These are phyloP conservation scores for Struthidea cinerea DNA, from an alignment of 2,113 vertebrate genomes.

Conservation along the genomic window DNA sequence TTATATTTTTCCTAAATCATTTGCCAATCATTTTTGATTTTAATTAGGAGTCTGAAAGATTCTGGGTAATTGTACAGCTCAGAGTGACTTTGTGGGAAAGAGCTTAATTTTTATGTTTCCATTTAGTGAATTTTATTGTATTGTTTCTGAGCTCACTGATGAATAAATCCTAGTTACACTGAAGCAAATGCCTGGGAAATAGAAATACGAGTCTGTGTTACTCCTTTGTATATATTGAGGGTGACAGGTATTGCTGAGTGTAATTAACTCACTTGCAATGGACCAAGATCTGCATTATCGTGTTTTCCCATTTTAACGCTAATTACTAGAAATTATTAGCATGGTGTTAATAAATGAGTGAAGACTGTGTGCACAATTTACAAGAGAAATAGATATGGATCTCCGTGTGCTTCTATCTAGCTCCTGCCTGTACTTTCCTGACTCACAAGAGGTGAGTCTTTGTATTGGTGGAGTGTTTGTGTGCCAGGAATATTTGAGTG, in stretches of 20 bases:
- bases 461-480: not conserved
- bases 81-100: not conserved
- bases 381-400: not conserved
- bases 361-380: not conserved
- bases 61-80: not conserved
- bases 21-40: slow-evolving; percentile 26
- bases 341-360: slow-evolving; percentile 10
- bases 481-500: not conserved
- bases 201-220: slow-evolving; percentile 2
- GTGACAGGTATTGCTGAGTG: slow-evolving; percentile 21
- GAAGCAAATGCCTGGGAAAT: slow-evolving; percentile 47
- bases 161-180: slow-evolving; percentile 35
- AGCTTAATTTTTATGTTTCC: slow-evolving; percentile 54
- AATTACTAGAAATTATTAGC: slow-evolving; percentile 51
- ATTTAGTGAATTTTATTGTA: slow-evolving; percentile 57
- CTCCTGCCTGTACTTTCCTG: not conserved
- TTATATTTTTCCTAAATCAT: not conserved
- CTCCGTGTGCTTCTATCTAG: not conserved
- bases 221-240: slow-evolving; percentile 22
- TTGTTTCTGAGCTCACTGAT: slow-evolving; percentile 25
- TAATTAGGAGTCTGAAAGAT: slow-evolving; percentile 23
- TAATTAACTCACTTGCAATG: slow-evolving; percentile 60
- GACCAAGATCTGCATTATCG: not conserved
- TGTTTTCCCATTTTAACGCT: slow-evolving; percentile 36
- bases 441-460: not conserved